phyloP scores from a whole-genome alignment of 2,113 vertebrate genomes.

The Rhea americana region DNA sequence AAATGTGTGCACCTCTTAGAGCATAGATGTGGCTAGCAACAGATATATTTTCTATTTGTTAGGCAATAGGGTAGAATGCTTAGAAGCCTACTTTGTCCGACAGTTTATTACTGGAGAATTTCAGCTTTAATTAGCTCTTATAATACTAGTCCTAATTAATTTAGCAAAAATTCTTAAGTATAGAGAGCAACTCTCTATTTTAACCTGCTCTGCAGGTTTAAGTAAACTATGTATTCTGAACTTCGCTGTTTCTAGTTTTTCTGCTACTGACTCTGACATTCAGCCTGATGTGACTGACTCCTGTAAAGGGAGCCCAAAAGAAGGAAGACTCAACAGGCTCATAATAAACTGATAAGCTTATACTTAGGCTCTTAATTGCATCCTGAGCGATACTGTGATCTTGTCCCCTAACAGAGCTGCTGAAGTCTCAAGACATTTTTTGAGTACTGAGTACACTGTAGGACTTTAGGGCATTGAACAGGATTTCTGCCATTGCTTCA shows the following conservation, averaged over 20 bases:
- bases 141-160: background rate
- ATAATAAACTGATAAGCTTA: background rate
- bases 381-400: accelerated
- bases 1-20: background rate
- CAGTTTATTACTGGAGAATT: background rate
- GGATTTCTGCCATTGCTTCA: background rate
- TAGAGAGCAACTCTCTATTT: background rate
- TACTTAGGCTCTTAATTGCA: accelerated
- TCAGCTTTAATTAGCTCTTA: background rate
- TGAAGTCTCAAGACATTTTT: background rate
- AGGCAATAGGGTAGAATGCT: background rate
- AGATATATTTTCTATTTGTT: background rate
- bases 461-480: background rate
- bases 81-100: background rate
- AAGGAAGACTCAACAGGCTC: accelerated
- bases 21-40: background rate
- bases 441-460: background rate
- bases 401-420: background rate
- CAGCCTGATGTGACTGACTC: background rate
- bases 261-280: background rate
- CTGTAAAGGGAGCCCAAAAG: background rate
- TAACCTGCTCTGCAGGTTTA: background rate
- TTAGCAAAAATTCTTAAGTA: background rate
- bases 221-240: background rate
- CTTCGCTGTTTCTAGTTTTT: background rate